A percentile compares a stretch with the other conserved stretches of the same genome.
phyloP scores from a whole-genome alignment of 2,113 vertebrate species.

The Tichodroma muraria region DNA sequence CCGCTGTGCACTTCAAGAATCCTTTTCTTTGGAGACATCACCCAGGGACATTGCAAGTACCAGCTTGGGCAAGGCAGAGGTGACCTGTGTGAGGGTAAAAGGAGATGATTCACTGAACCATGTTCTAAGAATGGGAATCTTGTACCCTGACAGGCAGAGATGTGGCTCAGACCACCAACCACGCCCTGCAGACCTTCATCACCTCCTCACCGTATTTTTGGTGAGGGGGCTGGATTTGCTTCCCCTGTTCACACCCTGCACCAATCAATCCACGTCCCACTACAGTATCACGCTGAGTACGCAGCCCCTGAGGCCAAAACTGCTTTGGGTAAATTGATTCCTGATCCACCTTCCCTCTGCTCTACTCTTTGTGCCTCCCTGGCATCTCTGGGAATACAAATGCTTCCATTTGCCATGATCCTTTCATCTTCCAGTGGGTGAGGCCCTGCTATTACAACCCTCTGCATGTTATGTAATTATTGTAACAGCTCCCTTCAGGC shows the following conservation, averaged over 20 bases:
- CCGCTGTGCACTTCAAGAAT: not conserved
- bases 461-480: slow-evolving; percentile 25
- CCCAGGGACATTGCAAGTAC: not conserved
- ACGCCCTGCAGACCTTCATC: not conserved
- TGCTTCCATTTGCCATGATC: not conserved
- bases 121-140: not conserved
- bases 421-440: not conserved
- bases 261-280: not conserved
- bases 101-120: not conserved
- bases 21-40: not conserved
- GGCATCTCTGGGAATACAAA: not conserved
- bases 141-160: not conserved
- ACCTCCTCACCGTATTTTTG: not conserved
- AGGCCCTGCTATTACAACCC: not conserved
- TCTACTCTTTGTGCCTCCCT: not conserved
- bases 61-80: not conserved
- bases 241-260: not conserved
- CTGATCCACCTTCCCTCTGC: not conserved
- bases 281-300: not conserved
- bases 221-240: not conserved
- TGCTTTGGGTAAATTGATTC: not conserved
- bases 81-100: not conserved
- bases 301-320: not conserved
- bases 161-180: not conserved
- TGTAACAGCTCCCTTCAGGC: slow-evolving; percentile 27